These are phyloP conservation scores for Stenchaetothrips biformis DNA, from an alignment of 2,888 invertebrate species.

Conservation along the genomic window DNA sequence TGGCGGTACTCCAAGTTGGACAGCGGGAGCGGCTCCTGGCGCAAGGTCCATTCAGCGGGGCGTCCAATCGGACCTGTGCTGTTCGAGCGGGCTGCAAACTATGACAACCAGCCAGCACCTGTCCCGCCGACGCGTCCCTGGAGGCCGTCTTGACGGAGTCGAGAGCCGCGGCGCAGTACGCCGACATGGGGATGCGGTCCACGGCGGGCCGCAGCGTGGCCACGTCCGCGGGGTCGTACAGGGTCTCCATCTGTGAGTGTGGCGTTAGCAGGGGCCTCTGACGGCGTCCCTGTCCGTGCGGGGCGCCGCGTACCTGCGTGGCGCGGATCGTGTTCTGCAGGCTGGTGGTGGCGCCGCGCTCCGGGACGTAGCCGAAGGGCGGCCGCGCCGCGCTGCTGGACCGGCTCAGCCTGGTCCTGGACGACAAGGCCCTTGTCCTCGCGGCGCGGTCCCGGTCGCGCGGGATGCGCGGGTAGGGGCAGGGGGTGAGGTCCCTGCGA, in stretches of 20 bases:
- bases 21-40: not conserved
- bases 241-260: not conserved
- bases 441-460: not conserved
- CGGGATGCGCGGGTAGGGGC: not conserved
- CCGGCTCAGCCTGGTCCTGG: not conserved
- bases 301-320: not conserved
- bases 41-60: no score
- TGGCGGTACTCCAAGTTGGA: not conserved
- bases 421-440: not conserved
- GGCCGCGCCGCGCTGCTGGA: not conserved
- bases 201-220: not conserved
- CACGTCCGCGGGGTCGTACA: constrained; percentile 10
- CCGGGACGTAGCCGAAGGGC: not conserved
- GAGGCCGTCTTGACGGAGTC: not conserved
- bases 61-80: no score
- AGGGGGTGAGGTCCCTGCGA: not conserved
- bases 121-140: not conserved
- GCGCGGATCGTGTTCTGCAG: constrained; percentile 9
- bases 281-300: not conserved
- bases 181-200: not conserved
- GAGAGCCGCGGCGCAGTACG: not conserved
- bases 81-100: no score
- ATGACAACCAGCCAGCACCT: no score
- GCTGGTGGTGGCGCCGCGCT: not conserved
- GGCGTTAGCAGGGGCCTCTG: not conserved